Evolutionary conservation across 2,888 invertebrate species (phyloP), one percentile per base, ranked within the genome.

Genomic region (Lithophane semibrunnea): DNA sequence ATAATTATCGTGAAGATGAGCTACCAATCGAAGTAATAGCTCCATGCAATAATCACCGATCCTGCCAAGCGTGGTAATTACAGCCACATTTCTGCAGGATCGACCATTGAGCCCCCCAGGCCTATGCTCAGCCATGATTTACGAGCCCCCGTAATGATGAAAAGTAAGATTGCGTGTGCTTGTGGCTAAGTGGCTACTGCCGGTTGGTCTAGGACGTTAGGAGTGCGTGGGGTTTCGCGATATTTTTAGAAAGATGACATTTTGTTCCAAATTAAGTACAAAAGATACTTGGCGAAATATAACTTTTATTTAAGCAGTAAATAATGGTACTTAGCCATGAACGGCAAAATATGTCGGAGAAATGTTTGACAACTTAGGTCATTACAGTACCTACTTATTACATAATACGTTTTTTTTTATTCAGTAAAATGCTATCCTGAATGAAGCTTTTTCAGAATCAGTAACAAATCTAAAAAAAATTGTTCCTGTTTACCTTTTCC

Each of bases 61-160:
- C 74, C 83, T 82, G 74, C 71, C 83, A 63, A 63, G 72, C 58
- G 73, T 69, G 83, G 83, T 83, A 83, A 86, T 83, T 82, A 83
- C 13, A 72, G 49, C 63, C n/a, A 77, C 85, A 86, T 82, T 82
- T 83, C 83, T 70, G 37, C 83, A 77, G 85, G 84, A 80, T 73
- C 73, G 79, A 82, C 78, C 81, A 82, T 82, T 75, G 75, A 80
- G 72, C 72, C 74, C 85, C 72, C 24, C 44, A 74, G 75, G 81
- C 79, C 56, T 75, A 56, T 75, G 68, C 74, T 81, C 85, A 61
- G 64, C 68, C 54, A 71, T 77, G 83, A 83, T 83, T 83, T 83
- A 85, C 83, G 86, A 83, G 73, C 42, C 73, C 73, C 73, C 47
- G 68, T 82, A 85, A 83, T 85, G 76, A 85, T 85, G 73, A 77